Base-by-base conservation (phyloP, 2,113 vertebrate species). In the Amazona guildingii region DNA sequence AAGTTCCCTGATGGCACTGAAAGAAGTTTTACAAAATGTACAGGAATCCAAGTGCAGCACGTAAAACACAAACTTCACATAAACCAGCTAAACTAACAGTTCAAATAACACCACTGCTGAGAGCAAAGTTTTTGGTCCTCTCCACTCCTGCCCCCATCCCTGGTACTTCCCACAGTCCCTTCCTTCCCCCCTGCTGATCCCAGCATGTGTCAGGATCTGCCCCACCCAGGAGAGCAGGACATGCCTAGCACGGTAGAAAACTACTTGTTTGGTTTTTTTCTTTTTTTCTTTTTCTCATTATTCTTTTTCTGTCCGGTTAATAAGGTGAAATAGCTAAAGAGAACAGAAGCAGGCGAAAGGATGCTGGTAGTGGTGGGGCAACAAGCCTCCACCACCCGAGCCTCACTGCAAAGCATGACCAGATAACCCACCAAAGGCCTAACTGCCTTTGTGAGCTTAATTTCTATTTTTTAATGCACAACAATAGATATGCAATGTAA, bases 261-360 rank as follows among this genome's bases (percentile, higher is more conserved):
- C 20, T 16, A 15, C 10, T 43, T 20, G 2, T 24, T 59, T 35
- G 2, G 3, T 1, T 1, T 43, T 35, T 33, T 48, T 37, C 37
- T 37, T n/a, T 28, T 6, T 51, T 13, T 1, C 7, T 15, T 18
- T 28, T 35, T 55, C 21, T 37, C 21, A 14, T 59, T 59, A n/a
- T 39, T 43, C 2, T 17, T 37, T 39, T 62, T 12, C 41, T 51
- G 18, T 2, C 28, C 5, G 1, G 19, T 55, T 54, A 78, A 24
- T 78, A 70, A 62, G 27, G 37, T 29, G 17, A 78, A 88, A 74
- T 33, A 25, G 19, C 23, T 46, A 44, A 70, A 78, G 10, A 41
- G 59, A 90, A 72, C 21, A 91, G 59, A 68, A 92, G 23, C 10
- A 17, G 23, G 13, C 7, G 8, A 46, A 67, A 68, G 37, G 31